Evolutionary conservation across 1,140 invertebrate genomes (phyloP).

Genomic region (Sarcophaga peregrina): DNA sequence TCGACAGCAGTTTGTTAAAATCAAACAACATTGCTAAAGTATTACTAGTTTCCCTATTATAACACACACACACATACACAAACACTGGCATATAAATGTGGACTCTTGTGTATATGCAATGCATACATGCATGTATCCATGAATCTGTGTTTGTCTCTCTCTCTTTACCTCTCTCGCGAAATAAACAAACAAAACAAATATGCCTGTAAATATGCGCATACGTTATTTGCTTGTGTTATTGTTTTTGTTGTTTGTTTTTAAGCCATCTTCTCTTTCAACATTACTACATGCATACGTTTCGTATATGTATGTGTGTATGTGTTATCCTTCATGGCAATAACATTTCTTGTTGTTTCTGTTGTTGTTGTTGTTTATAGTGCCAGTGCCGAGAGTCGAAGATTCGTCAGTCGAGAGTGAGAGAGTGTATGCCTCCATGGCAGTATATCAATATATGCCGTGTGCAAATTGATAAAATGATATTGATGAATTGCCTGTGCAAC

Average conservation of each 20-base stretch:
- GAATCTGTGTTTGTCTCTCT: neutral
- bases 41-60: neutral
- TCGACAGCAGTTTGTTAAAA: slow-evolving; percentile 29
- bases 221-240: neutral
- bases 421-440: neutral
- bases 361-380: neutral
- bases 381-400: too few species aligned
- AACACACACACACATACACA: neutral
- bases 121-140: slow-evolving; percentile 14
- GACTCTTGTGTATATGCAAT: neutral
- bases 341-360: too few species aligned
- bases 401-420: too few species aligned
- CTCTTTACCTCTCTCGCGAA: too few species aligned
- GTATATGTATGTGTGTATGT: neutral
- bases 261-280: neutral
- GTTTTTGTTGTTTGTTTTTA: neutral
- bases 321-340: neutral
- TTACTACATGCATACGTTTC: neutral
- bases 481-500: slow-evolving; percentile 38
- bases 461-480: slow-evolving; percentile 44
- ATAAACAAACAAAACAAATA: too few species aligned
- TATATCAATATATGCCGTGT: slow-evolving; percentile 30
- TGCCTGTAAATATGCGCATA: neutral
- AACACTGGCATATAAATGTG: neutral
- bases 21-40: slow-evolving; percentile 4